Base-by-base conservation (phyloP, 1,140 invertebrate genomes). In the Drosophila athabasca region DNA sequence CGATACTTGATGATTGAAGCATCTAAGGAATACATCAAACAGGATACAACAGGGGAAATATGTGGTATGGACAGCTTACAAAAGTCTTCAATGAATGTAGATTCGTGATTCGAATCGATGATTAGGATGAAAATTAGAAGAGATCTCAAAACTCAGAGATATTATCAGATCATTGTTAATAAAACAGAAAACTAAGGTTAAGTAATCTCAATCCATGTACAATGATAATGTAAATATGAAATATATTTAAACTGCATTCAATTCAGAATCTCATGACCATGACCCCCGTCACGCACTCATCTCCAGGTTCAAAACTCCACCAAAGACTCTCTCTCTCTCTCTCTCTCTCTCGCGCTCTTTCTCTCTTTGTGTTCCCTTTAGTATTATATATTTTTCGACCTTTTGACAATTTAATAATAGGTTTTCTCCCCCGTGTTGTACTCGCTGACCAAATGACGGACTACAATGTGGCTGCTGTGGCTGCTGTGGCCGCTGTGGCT, bases 341-440 rank as follows among this genome's bases (percentile, higher is more conserved):
- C 13, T 0, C 39, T 35, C 26, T 41, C 24, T 17, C 52, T 62
- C 61, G 19, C 49, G n/a, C n/a, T n/a, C n/a, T n/a, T n/a, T 54
- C 50, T 50, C 62, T 48, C 55, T 44, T 50, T 45, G 52, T 44
- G 50, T 15, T 35, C 26, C 22, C 11, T 17, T 51, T 55, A 44
- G 43, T 44, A 51, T 57, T 39, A 87, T 68, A 81, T 83, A 83
- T 90, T 80, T 79, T 72, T 90, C 85, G 74, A 90, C 88, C 88
- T 90, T 90, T 90, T 90, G 89, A 90, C 89, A 90, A 90, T 90
- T 90, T 90, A 90, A 90, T 90, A 90, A 90, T 84, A 90, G 88
- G 88, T 87, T 55, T 71, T 35, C 35, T 35, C 73, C 15, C 49
- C 15, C 50, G 66, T 69, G 65, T 69, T 58, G 52, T 68, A 77